phyloP scores from a whole-genome alignment of 2,113 vertebrate genomes.

The Stegostoma tigrinum region DNA sequence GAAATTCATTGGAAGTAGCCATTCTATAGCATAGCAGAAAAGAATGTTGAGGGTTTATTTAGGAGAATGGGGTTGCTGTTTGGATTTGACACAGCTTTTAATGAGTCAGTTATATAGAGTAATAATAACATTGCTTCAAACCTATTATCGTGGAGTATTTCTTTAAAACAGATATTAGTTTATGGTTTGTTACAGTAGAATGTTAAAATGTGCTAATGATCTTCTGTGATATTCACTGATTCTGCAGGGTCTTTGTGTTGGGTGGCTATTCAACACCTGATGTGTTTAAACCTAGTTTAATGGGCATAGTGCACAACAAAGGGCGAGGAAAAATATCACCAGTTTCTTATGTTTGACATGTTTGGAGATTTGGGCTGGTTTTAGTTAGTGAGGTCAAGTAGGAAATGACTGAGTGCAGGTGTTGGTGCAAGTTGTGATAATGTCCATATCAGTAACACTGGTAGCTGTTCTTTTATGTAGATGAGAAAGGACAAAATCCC shows the following conservation, averaged over 20 bases:
- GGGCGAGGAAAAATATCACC: neutral
- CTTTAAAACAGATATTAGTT: neutral
- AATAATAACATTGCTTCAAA: neutral
- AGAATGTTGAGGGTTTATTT: neutral
- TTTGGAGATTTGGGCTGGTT: neutral
- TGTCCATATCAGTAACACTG: neutral
- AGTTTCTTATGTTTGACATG: neutral
- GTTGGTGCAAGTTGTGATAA: neutral
- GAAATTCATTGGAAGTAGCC: neutral
- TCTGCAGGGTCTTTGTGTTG: neutral
- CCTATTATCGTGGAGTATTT: neutral
- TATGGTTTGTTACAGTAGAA: neutral
- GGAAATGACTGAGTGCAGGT: neutral
- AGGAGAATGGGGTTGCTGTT: neutral
- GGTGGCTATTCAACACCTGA: neutral
- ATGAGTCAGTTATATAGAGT: neutral
- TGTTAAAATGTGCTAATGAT: neutral
- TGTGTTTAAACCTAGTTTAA: neutral
- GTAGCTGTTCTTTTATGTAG: neutral
- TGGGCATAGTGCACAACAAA: neutral
- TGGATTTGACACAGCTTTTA: conserved; percentile 9
- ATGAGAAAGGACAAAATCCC: neutral
- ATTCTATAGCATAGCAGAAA: neutral
- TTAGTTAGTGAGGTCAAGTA: neutral
- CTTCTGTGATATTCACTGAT: neutral